Evolutionary conservation across 1,140 invertebrate genomes (phyloP).

Genomic region (Euura lappo): DNA sequence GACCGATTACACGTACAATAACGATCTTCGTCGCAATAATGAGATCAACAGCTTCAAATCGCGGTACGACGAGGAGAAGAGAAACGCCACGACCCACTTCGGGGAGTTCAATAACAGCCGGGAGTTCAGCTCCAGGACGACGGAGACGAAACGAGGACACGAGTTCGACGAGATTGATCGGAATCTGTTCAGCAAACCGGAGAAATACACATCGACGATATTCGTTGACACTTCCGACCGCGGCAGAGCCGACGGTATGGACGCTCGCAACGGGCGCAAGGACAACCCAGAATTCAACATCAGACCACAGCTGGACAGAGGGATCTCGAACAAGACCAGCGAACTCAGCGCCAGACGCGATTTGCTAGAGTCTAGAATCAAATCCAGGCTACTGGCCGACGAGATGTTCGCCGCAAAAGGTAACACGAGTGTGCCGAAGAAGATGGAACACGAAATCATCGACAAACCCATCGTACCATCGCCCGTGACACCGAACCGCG

Average conservation of each 20-base stretch:
- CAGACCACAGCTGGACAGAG: constrained; percentile 31
- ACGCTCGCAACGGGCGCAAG: constrained; percentile 59
- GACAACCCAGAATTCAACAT: constrained; percentile 46
- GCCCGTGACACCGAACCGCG: constrained; percentile 49
- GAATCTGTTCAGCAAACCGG: constrained; percentile 43
- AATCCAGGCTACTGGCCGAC: constrained; percentile 62
- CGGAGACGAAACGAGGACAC: constrained; percentile 34
- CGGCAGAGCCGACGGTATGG: constrained; percentile 72
- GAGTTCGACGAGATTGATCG: constrained; percentile 48
- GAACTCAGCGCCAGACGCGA: constrained; percentile 75
- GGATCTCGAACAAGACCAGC: constrained; percentile 50
- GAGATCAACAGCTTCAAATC: constrained; percentile 52
- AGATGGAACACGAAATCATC: constrained; percentile 54
- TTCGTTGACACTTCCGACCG: constrained; percentile 63
- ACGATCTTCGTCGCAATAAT: constrained; percentile 47
- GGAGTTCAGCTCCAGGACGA: constrained; percentile 28
- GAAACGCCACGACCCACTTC: constrained; percentile 32
- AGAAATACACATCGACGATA: constrained; percentile 54
- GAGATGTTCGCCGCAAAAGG: constrained; percentile 51
- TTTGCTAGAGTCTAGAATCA: constrained; percentile 75
- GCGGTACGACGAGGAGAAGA: constrained; percentile 41
- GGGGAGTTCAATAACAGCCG: constrained; percentile 38
- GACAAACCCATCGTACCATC: constrained; percentile 58
- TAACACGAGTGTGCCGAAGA: constrained; percentile 40
- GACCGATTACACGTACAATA: constrained; percentile 46